A percentile compares a stretch with the other conserved stretches of the same genome.
phyloP scores from a whole-genome alignment of 30 jellyfish, hydroid and myxozoan genomes.

The Pseudorhiza aurosa region DNA sequence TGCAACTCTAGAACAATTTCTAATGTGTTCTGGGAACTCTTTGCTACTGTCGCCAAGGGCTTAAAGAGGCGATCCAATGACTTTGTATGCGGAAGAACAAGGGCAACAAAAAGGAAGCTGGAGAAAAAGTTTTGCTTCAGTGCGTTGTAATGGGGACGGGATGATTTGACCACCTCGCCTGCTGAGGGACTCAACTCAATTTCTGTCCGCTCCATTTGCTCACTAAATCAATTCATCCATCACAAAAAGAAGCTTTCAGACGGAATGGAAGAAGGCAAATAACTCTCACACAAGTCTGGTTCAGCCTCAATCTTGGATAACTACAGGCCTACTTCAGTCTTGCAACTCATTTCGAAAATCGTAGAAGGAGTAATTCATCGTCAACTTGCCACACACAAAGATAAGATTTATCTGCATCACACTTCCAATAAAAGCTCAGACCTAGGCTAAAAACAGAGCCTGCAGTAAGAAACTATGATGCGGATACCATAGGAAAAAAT shows the following conservation, averaged over 20 bases:
- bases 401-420: neutral
- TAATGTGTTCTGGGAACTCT: constrained; percentile 29
- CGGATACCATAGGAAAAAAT: neutral
- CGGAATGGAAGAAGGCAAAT: constrained; percentile 53
- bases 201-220: constrained; percentile 53
- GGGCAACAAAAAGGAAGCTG: constrained; percentile 11
- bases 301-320: neutral
- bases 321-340: neutral
- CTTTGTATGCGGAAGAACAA: constrained; percentile 36
- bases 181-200: constrained; percentile 39
- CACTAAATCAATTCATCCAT: constrained; percentile 43
- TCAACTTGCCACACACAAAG: constrained; percentile 2
- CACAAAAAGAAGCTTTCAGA: constrained; percentile 36
- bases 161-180: constrained; percentile 60
- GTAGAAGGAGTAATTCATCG: constrained; percentile 13
- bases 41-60: constrained; percentile 46
- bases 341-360: constrained; percentile 19
- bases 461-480: neutral
- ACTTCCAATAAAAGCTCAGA: constrained; percentile 3
- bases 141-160: constrained; percentile 31
- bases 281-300: constrained; percentile 61
- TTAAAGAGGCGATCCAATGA: constrained; percentile 31
- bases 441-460: neutral
- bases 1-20: constrained; percentile 31
- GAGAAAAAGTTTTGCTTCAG: constrained; percentile 30